Base-by-base conservation (phyloP, 1,140 invertebrate species). In the Dreissena rostriformis region DNA sequence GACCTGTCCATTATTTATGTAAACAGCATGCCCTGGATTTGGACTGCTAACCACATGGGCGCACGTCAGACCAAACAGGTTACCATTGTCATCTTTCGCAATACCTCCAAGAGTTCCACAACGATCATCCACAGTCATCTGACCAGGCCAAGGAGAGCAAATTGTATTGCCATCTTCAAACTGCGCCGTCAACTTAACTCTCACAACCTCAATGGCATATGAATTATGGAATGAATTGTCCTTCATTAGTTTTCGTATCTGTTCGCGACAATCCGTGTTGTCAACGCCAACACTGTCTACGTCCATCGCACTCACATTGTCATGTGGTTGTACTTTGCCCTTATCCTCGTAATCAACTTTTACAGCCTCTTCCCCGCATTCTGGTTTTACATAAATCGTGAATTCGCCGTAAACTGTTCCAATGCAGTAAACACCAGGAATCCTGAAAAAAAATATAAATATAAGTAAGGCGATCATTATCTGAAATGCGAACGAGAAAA, bases 31-130 rank as follows among this genome's bases (percentile, higher is more conserved):
- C 22, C 17, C 17, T 4, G 17, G 17, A 24, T 61, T 2, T 61
- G 57, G 57, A 61, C 22, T 61, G 57, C 22, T 61, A 19, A 61
- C 57, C 17, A 61, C 57, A 61, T 61, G 57, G 22, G 57, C 57
- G 57, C 57, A 61, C 57, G 57, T 61, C 57, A 61, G 57, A 24
- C 17, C 57, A 61, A n/a, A 61, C 57, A 61, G 57, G 17, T 61
- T 61, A 4, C 22, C 22, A 24, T 19, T 12, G 6, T 61, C 57
- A 24, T 61, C 57, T 24, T 6, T 24, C 17, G 57, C 57, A 61
- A 61, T n/a, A 19, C 57, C 57, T n/a, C 57, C 57, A 61, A 61
- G 57, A 19, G 57, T 61, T 61, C 57, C 57, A n/a, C 22, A 12
- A 6, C 57, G 17, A n/a, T n/a, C 4, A 5, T 61, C 57, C 2